These are phyloP conservation scores for Mesodorylaimus sp. DNA, from an alignment of 2,888 invertebrate genomes.

Conservation along the genomic window DNA sequence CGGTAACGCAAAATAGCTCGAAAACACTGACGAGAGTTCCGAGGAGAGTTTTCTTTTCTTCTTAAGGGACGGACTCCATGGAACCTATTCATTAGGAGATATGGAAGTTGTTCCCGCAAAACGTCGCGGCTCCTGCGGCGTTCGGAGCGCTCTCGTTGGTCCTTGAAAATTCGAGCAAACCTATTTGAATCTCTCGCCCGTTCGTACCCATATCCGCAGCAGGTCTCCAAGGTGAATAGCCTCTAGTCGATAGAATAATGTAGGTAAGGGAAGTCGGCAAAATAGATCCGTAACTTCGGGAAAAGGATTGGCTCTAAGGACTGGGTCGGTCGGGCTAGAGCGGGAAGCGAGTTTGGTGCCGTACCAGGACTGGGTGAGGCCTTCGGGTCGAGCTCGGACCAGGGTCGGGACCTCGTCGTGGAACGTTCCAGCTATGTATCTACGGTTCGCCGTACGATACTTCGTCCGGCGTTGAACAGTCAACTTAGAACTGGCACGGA, in stretches of 20 bases:
- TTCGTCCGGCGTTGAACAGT: slow-evolving; percentile 40
- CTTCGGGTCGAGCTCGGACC: slow-evolving; percentile 20
- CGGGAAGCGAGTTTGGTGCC: slow-evolving; percentile 33
- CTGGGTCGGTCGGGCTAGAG: slow-evolving; percentile 44
- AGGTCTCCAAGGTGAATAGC: slow-evolving; percentile 50
- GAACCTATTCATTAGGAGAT: slow-evolving; percentile 34
- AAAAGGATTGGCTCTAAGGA: slow-evolving; percentile 56
- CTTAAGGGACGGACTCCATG: slow-evolving; percentile 33
- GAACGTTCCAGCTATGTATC: slow-evolving; percentile 24
- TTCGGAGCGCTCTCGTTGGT: slow-evolving; percentile 26
- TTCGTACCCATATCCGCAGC: slow-evolving; percentile 54
- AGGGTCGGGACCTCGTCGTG: slow-evolving; percentile 23
- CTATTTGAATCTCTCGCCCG: slow-evolving; percentile 34
- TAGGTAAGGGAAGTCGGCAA: slow-evolving; percentile 26
- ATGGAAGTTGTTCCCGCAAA: slow-evolving; percentile 33
- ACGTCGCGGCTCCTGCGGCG: slow-evolving; percentile 32
- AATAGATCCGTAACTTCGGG: slow-evolving; percentile 42
- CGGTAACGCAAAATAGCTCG: too few species aligned
- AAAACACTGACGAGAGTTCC: slow-evolving; percentile 21
- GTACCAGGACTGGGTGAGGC: slow-evolving; percentile 26
- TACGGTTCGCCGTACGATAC: slow-evolving; percentile 19
- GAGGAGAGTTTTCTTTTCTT: too few species aligned
- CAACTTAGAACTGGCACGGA: too few species aligned
- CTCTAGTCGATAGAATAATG: slow-evolving; percentile 25
- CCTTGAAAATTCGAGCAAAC: slow-evolving; percentile 36